phyloP scores from a whole-genome alignment of 2,113 vertebrate genomes.

The Clupea harengus region DNA sequence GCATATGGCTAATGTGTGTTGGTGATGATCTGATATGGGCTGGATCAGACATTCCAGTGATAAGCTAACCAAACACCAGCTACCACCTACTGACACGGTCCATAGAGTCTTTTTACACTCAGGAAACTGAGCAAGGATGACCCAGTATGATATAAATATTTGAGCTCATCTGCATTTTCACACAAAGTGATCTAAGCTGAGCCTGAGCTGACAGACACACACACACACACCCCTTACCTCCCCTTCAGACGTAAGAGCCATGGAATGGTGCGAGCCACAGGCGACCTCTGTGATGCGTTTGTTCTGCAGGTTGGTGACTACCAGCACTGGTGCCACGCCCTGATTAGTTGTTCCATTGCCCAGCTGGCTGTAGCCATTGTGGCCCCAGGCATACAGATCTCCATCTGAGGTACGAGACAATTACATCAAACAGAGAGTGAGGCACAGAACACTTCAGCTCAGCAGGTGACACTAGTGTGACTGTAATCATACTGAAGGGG shows the following conservation, averaged over 20 bases:
- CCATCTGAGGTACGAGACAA: slow-evolving; percentile 76
- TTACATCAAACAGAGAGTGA: not conserved
- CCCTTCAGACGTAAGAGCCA: slow-evolving; percentile 87
- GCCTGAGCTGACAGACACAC: not conserved
- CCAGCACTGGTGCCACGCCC: slow-evolving; percentile 83
- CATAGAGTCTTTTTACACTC: not conserved
- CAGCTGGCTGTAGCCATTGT: slow-evolving; percentile 95
- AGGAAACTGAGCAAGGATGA: not conserved
- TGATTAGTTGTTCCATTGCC: slow-evolving; percentile 93
- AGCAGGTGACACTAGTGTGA: not conserved
- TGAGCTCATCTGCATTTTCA: not conserved
- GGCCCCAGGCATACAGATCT: slow-evolving; percentile 93
- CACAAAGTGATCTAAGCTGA: not conserved
- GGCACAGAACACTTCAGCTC: not conserved
- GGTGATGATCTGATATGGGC: not conserved
- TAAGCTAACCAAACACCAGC: not conserved
- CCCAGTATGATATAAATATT: not conserved
- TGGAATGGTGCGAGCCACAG: slow-evolving; percentile 95
- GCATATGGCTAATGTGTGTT: not conserved
- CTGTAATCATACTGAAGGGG: not conserved
- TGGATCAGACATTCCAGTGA: not conserved
- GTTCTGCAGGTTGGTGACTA: slow-evolving; percentile 84
- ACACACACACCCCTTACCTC: slow-evolving; percentile 79
- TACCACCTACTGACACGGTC: not conserved
- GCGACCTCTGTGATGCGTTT: slow-evolving; percentile 89